Percentiles rank a stretch among this genome's conserved stretches.
phyloP scores from a whole-genome alignment of 1,140 invertebrate genomes.

The Gryon sp. region DNA sequence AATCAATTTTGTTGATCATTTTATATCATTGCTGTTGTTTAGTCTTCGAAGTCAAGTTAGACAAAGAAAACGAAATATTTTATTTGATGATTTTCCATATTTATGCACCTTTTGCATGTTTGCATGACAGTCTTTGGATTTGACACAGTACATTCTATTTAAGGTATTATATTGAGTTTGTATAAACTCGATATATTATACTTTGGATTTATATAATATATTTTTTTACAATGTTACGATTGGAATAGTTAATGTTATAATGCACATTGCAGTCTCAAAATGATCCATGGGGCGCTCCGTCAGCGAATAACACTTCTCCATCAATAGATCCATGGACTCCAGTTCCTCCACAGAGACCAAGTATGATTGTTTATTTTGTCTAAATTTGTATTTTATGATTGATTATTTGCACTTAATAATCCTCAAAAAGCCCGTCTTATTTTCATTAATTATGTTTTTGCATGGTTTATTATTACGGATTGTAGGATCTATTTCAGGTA shows the following conservation, averaged over 20 bases:
- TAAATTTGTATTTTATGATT: neutral
- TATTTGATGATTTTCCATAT: too few species aligned
- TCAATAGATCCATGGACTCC: conserved; percentile 56
- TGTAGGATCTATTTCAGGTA: conserved; percentile 35
- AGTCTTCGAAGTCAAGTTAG: too few species aligned
- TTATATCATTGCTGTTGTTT: conserved; percentile 2
- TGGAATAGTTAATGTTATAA: conserved; percentile 1
- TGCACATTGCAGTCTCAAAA: conserved; percentile 37
- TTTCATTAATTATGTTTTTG: too few species aligned
- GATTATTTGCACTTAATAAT: too few species aligned
- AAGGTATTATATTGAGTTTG: conserved; percentile 60
- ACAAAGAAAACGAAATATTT: too few species aligned
- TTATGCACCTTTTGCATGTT: conserved; percentile 73
- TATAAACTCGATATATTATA: conserved; percentile 16
- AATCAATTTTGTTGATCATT: conserved; percentile 2
- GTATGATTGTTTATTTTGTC: conserved; percentile 16
- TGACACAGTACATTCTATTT: conserved; percentile 67
- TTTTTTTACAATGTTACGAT: too few species aligned
- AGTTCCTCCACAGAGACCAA: conserved; percentile 49
- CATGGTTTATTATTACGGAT: conserved; percentile 20
- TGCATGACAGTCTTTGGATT: conserved; percentile 74
- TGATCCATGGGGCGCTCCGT: conserved; percentile 48
- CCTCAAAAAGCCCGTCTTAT: too few species aligned
- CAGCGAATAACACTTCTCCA: conserved; percentile 47
- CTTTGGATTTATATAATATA: too few species aligned